Percentiles rank a stretch among this genome's conserved stretches.
These are phyloP conservation scores for Lithobius niger DNA, from an alignment of 1,140 invertebrate species.

Conservation along the genomic window DNA sequence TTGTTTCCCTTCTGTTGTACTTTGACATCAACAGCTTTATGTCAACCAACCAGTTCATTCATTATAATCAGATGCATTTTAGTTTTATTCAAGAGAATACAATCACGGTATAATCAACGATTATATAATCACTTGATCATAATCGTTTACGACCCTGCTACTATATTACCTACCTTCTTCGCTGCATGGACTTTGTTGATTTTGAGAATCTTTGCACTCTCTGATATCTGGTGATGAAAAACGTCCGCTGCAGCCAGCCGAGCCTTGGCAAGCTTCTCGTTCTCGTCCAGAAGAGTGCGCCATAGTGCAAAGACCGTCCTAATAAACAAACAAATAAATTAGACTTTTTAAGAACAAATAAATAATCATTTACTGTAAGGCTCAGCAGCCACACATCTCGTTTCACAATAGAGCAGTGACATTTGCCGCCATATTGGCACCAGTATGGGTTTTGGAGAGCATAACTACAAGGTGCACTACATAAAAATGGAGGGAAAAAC, in stretches of 20 bases:
- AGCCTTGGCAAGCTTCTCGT: constrained; percentile 80
- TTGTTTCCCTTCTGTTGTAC: no score
- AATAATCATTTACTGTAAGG: no score
- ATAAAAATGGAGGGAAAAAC: no score
- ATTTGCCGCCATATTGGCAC: no score
- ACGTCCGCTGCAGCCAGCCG: constrained; percentile 81
- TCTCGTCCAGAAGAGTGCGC: constrained; percentile 86
- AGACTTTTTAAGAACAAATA: no score
- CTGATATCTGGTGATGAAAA: constrained; percentile 83
- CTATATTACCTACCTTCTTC: constrained; percentile 59
- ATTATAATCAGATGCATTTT: neutral
- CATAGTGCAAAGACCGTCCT: constrained; percentile 96
- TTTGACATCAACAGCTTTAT: no score
- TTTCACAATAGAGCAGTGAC: no score
- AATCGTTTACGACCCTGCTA: constrained; percentile 9
- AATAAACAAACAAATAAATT: constrained; percentile 20
- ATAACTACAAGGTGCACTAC: no score
- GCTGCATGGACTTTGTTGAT: constrained; percentile 68
- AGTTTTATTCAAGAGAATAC: neutral
- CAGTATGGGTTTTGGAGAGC: no score
- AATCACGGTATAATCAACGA: constrained; percentile 15
- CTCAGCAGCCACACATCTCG: no score
- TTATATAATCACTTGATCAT: constrained; percentile 12
- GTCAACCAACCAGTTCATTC: no score
- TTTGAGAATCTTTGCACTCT: constrained; percentile 73